phyloP scores from a whole-genome alignment of 1,140 invertebrate genomes.

The Ephestia elutella region DNA sequence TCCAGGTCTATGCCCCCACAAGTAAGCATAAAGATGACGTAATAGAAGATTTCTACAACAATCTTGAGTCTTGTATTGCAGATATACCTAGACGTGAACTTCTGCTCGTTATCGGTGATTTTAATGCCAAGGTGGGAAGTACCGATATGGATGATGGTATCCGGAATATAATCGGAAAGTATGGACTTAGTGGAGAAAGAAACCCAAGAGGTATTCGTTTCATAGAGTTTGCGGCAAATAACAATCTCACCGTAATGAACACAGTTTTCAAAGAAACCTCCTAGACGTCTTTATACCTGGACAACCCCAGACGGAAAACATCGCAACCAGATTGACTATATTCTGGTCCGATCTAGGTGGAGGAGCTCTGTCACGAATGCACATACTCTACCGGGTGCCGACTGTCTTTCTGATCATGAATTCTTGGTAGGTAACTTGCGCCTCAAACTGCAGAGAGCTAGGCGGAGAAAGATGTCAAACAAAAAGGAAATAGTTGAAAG shows the following conservation, averaged over 20 bases:
- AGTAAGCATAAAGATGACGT: slow-evolving; percentile 10
- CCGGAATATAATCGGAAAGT: slow-evolving; percentile 12
- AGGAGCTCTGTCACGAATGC: slow-evolving; percentile 17
- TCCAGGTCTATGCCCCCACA: slow-evolving; percentile 24
- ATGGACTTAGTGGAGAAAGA: slow-evolving; percentile 17
- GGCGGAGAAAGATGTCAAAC: too few relatives aligned
- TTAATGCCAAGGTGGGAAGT: slow-evolving; percentile 26
- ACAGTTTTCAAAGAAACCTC: slow-evolving; percentile 14
- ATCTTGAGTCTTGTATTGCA: slow-evolving; percentile 15
- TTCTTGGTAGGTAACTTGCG: background rate
- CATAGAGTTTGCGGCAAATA: slow-evolving; percentile 11
- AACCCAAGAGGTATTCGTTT: slow-evolving; percentile 14
- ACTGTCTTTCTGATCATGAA: slow-evolving; percentile 7
- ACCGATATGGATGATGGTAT: slow-evolving; percentile 7
- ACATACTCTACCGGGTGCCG: slow-evolving; percentile 17
- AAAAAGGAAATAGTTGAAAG: too few relatives aligned
- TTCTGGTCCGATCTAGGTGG: slow-evolving; percentile 14
- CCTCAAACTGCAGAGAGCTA: too few relatives aligned
- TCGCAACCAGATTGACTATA: slow-evolving; percentile 19
- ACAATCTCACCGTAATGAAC: slow-evolving; percentile 13
- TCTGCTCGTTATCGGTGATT: slow-evolving; percentile 21
- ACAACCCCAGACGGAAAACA: slow-evolving; percentile 11
- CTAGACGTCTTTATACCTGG: slow-evolving; percentile 16
- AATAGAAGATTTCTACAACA: slow-evolving; percentile 21
- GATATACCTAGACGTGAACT: slow-evolving; percentile 23